phyloP scores from a whole-genome alignment of 2,797 vertebrate genomes.

The Agapornis canus region DNA sequence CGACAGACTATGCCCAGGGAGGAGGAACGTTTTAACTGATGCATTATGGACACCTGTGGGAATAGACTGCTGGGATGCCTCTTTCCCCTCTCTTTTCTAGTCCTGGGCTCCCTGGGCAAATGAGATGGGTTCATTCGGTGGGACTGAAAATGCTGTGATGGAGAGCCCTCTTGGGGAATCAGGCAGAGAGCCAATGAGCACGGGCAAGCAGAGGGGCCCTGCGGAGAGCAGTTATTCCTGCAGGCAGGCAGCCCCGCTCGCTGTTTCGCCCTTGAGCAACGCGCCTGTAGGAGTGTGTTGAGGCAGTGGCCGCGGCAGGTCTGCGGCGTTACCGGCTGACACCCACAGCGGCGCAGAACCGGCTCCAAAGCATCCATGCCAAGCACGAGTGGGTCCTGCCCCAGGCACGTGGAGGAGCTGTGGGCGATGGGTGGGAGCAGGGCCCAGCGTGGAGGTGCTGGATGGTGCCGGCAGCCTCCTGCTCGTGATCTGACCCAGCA shows the following conservation, averaged over 20 bases:
- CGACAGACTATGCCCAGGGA: neutral
- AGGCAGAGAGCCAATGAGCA: neutral
- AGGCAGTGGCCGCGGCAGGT: neutral
- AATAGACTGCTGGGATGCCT: neutral
- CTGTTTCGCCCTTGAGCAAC: neutral
- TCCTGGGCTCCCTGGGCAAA: neutral
- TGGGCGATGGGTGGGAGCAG: neutral
- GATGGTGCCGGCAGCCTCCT: accelerated
- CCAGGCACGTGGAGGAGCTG: neutral
- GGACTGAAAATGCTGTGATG: neutral
- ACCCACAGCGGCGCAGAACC: neutral
- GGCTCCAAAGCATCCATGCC: neutral
- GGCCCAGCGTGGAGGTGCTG: neutral
- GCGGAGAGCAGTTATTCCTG: neutral
- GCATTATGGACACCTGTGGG: neutral
- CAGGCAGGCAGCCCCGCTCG: neutral
- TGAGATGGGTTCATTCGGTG: neutral
- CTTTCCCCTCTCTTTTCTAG: neutral
- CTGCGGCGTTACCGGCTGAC: neutral
- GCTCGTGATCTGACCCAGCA: neutral
- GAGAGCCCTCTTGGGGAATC: neutral
- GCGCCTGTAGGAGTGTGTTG: neutral
- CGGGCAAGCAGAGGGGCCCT: neutral
- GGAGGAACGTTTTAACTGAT: neutral
- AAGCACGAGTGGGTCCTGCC: neutral